Percentiles rank a stretch among this genome's conserved stretches.
These are phyloP conservation scores for Latheticus oryzae DNA, from an alignment of 2,888 invertebrate genomes.

Conservation along the genomic window DNA sequence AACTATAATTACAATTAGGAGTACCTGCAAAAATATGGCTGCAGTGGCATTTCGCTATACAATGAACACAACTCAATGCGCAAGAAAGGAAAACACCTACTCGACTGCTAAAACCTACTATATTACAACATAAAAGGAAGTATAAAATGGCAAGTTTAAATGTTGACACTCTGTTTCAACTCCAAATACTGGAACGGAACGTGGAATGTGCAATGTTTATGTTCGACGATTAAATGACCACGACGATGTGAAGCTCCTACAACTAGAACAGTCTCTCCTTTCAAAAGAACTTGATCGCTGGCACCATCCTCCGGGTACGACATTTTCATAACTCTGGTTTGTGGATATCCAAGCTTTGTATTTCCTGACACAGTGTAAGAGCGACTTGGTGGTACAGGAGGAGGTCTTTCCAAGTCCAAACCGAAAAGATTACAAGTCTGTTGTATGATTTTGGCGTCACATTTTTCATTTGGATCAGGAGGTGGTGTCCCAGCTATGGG, in stretches of 20 bases:
- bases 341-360: constrained; percentile 92
- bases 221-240: constrained; percentile 89
- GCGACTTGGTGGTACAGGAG: constrained; percentile 90
- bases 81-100: constrained; percentile 28
- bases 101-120: constrained; percentile 30
- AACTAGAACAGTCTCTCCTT: constrained; percentile 89
- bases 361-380: constrained; percentile 92
- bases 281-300: constrained; percentile 73
- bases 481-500: constrained; percentile 91
- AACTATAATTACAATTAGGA: constrained; percentile 29
- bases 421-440: constrained; percentile 92
- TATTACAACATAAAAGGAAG: constrained; percentile 25
- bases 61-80: constrained; percentile 36
- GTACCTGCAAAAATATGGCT: constrained; percentile 19
- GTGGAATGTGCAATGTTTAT: constrained; percentile 76
- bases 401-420: constrained; percentile 90
- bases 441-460: constrained; percentile 89
- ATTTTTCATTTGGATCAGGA: constrained; percentile 85
- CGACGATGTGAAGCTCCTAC: constrained; percentile 87
- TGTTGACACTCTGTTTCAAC: constrained; percentile 69
- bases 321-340: constrained; percentile 91
- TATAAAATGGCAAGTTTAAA: constrained; percentile 55
- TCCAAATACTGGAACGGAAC: constrained; percentile 88
- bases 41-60: constrained; percentile 34
- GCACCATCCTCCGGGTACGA: constrained; percentile 76